Conservation (phyloP, 1,140 invertebrate genomes). For the Nautilus pompilius region DNA sequence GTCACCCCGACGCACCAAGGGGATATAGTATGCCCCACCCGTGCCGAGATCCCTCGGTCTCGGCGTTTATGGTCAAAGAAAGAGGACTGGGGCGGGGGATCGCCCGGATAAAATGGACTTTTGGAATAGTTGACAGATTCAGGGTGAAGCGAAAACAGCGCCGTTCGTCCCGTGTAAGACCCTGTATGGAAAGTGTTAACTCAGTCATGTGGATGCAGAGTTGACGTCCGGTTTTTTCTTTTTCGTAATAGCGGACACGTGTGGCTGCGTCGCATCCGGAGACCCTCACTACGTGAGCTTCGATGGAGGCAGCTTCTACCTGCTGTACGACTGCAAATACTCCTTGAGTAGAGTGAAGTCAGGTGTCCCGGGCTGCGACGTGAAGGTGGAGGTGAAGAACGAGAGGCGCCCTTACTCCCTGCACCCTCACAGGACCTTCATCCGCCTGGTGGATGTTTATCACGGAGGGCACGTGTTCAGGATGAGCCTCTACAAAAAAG, state of each 20-base stretch:
- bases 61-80: too few relatives aligned
- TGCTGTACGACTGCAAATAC: constrained; percentile 60
- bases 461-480: constrained; percentile 7
- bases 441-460: constrained; percentile 13
- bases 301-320: constrained; percentile 84
- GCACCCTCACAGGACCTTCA: constrained; percentile 12
- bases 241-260: not conserved
- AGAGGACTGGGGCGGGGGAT: too few relatives aligned
- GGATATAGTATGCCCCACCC: too few relatives aligned
- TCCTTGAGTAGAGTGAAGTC: constrained; percentile 36
- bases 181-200: too few relatives aligned
- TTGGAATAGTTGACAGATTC: too few relatives aligned
- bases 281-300: constrained; percentile 90
- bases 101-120: too few relatives aligned
- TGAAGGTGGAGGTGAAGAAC: constrained; percentile 25
- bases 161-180: too few relatives aligned
- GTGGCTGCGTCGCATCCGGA: constrained; percentile 80
- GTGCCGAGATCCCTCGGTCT: too few relatives aligned
- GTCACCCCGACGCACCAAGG: too few relatives aligned
- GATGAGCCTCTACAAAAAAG: not conserved
- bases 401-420: constrained; percentile 11
- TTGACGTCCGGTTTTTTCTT: too few relatives aligned
- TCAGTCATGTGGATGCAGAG: too few relatives aligned
- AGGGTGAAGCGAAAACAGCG: too few relatives aligned
- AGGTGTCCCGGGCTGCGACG: not conserved